A percentile compares a stretch with the other conserved stretches of the same genome.
These are phyloP conservation scores for Muscina levida DNA, from an alignment of 2,888 invertebrate species.

Conservation along the genomic window DNA sequence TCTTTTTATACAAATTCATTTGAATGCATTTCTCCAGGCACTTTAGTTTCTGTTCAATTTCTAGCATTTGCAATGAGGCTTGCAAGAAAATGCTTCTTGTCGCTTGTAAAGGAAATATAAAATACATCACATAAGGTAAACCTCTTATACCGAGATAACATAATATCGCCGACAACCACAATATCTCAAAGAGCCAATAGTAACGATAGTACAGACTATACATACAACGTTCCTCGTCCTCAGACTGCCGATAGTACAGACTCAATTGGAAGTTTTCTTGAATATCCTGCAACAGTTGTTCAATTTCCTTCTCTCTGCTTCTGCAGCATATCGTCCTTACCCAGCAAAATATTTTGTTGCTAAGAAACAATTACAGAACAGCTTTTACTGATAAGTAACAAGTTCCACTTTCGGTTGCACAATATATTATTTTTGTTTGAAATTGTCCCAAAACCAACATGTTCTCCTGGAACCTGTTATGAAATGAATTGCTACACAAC, in stretches of 20 bases:
- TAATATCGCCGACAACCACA: background rate
- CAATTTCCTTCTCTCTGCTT: conserved; percentile 56
- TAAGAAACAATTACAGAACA: too few species aligned
- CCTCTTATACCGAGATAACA: background rate
- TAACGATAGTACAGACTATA: conserved; percentile 19
- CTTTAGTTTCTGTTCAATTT: conserved; percentile 68
- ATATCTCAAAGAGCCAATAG: conserved; percentile 28
- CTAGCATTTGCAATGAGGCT: conserved; percentile 65
- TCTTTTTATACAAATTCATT: conserved; percentile 26
- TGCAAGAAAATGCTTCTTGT: conserved; percentile 70
- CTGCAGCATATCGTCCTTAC: conserved; percentile 65
- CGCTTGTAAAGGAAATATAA: conserved; percentile 58
- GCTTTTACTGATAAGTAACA: too few species aligned
- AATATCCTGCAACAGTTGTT: conserved; percentile 39
- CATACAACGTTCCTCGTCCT: background rate
- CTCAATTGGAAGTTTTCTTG: conserved; percentile 54
- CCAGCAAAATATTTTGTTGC: conserved; percentile 59
- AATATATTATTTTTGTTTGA: too few species aligned
- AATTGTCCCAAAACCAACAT: too few species aligned
- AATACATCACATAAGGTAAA: too few species aligned
- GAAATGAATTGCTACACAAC: too few species aligned
- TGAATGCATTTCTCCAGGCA: conserved; percentile 25
- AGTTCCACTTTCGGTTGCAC: too few species aligned
- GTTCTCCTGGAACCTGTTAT: too few species aligned
- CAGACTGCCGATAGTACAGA: conserved; percentile 38